A percentile compares a stretch with the other conserved stretches of the same genome.
These are phyloP conservation scores for Triplophysa siluroides DNA, from an alignment of 2,113 vertebrate genomes.

Conservation along the genomic window DNA sequence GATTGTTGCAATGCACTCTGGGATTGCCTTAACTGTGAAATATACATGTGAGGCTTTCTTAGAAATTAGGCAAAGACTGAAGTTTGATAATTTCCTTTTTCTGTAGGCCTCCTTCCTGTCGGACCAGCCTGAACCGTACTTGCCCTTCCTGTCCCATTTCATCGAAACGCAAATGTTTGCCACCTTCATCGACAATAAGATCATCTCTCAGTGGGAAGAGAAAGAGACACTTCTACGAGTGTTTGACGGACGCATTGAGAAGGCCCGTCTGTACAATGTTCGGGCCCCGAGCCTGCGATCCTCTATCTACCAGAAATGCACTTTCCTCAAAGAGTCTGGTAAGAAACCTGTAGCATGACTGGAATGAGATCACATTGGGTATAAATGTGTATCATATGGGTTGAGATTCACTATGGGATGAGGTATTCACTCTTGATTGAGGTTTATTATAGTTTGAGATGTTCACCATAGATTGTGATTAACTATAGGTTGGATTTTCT, in stretches of 20 bases:
- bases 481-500: too few relatives aligned
- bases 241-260: conserved; percentile 91
- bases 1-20: background rate
- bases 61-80: too few relatives aligned
- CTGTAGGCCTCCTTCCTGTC: conserved; percentile 93
- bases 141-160: conserved; percentile 94
- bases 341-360: conserved; percentile 33
- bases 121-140: conserved; percentile 86
- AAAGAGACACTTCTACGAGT: conserved; percentile 89
- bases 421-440: too few relatives aligned
- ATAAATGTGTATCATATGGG: too few relatives aligned
- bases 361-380: too few relatives aligned
- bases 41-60: background rate
- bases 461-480: too few relatives aligned
- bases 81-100: conserved; percentile 19
- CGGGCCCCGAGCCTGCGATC: conserved; percentile 79
- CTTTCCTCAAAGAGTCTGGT: conserved; percentile 90
- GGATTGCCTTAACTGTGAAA: background rate
- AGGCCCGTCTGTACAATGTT: conserved; percentile 83
- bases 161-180: conserved; percentile 98
- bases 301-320: conserved; percentile 87
- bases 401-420: too few relatives aligned
- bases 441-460: too few relatives aligned
- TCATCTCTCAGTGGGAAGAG: conserved; percentile 94
- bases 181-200: conserved; percentile 96